Base-by-base conservation (phyloP, 1,140 invertebrate species). In the Trachymyrmex cornetzi region DNA sequence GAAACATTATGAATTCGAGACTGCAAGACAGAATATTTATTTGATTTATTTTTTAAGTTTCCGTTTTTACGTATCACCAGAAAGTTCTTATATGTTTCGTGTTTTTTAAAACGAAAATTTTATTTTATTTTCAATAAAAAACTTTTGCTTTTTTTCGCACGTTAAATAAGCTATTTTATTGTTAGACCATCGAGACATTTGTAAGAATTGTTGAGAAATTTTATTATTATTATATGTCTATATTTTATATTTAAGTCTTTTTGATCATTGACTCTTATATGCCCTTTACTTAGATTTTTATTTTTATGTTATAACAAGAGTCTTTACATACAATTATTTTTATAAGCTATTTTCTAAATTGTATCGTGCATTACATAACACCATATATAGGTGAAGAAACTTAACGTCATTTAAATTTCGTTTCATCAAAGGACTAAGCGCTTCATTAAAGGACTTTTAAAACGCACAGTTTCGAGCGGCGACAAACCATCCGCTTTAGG, bases 401-500 rank as follows among this genome's bases (percentile, higher is more conserved):
- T 24, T 27, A 11, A 30, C 3, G 19, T 55, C 24, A 16, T 2
- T 48, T 30, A 44, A 11, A 82, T 4, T 82, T 48, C 12, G 44
- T 48, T 44, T 50, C 44, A 48, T 59, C 24, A 74, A 74, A 30
- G 19, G 30, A 27, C 2, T 12, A 59, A 6, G 9, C 19, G 44
- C 53, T 6, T 72, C 77, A 44, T 14, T 14, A 48, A 48, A 48
- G 12, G 12, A 48, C 53, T 19, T 72, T 69, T 87, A 85, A 87
- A 77, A 53, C 59, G 48, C 6, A 48, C 30, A n/a, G 5, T 44
- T 86, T 63, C 12, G 57, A 22, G 30, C 59, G 38, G 16, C 53
- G 75, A 82, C 71, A 71, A 75, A 24, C 86, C 85, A 91, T 92
- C 91, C 53, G 90, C 89, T 92, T 92, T 92, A 92, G 91, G 82